A percentile compares a stretch with the other conserved stretches of the same genome.
Conservation (phyloP, 2,113 vertebrate genomes). For the Pollachius pollachius region DNA sequence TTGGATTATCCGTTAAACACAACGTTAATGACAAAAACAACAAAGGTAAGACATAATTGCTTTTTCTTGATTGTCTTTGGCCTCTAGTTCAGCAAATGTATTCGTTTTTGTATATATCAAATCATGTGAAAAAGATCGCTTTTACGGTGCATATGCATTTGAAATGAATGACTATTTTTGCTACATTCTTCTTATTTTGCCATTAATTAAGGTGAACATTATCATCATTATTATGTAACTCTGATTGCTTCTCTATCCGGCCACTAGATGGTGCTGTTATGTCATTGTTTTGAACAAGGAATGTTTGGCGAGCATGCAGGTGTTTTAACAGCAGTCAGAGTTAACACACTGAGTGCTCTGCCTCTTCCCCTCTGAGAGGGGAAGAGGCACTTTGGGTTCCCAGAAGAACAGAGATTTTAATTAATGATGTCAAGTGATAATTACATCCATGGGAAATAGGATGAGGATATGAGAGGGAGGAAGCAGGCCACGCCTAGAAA, state of each 20-base stretch:
- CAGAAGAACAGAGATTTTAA: neutral
- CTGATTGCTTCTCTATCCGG: neutral
- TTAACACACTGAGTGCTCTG: no score
- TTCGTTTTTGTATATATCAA: no score
- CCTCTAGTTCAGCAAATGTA: no score
- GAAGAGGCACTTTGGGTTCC: neutral
- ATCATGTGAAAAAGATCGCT: no score
- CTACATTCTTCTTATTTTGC: no score
- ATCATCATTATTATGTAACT: neutral
- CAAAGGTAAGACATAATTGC: neutral
- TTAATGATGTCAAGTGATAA: no score
- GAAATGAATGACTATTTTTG: no score
- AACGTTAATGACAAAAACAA: no score
- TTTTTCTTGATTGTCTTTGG: neutral
- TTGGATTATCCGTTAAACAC: no score
- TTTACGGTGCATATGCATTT: no score
- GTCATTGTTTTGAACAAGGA: neutral
- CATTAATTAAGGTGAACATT: no score
- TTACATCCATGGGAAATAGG: neutral
- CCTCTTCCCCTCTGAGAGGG: neutral
- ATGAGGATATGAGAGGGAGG: neutral
- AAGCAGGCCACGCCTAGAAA: neutral
- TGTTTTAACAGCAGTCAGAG: neutral
- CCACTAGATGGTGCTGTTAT: constrained; percentile 38
- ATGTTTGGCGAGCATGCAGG: no score